Percentiles rank a stretch among this genome's conserved stretches.
phyloP scores from a whole-genome alignment of 2,888 invertebrate species.

The Lasioglossum figueresi region DNA sequence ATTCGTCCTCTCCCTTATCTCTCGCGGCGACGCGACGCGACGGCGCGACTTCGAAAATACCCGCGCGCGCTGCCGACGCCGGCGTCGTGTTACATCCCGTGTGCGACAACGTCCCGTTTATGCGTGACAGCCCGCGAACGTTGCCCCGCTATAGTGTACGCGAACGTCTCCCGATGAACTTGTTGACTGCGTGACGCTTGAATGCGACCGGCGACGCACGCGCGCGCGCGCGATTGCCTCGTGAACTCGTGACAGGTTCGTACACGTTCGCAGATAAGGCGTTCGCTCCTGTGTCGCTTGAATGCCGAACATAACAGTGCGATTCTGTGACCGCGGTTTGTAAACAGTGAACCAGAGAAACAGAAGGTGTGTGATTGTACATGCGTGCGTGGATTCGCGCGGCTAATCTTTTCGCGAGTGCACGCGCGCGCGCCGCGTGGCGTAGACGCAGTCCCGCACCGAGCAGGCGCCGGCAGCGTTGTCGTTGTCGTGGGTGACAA shows the following conservation, averaged over 20 bases:
- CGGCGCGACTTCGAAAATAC: constrained; percentile 49
- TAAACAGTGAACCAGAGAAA: background rate
- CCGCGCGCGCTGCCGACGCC: constrained; percentile 13
- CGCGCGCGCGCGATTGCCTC: constrained; percentile 3
- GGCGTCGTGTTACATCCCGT: background rate
- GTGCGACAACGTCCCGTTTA: background rate
- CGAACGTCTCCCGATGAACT: constrained; percentile 34
- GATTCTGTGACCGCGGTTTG: background rate
- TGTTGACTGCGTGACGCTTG: constrained; percentile 44
- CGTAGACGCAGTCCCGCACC: constrained; percentile 32
- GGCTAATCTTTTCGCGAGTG: constrained; percentile 36
- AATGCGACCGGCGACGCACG: constrained; percentile 32
- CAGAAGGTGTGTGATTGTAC: constrained; percentile 17
- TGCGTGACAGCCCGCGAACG: constrained; percentile 1
- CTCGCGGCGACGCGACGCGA: constrained; percentile 39
- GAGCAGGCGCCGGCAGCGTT: constrained; percentile 46
- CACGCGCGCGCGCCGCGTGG: constrained; percentile 56
- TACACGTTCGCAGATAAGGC: background rate
- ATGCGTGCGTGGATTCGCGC: constrained; percentile 31
- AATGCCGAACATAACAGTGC: background rate
- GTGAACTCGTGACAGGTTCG: constrained; percentile 8
- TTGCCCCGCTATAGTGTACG: background rate
- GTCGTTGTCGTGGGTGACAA: constrained; percentile 39
- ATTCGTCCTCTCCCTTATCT: constrained; percentile 33
- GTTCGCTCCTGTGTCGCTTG: background rate